Base-by-base conservation (phyloP, 2,113 vertebrate genomes). In the Nicator chloris region DNA sequence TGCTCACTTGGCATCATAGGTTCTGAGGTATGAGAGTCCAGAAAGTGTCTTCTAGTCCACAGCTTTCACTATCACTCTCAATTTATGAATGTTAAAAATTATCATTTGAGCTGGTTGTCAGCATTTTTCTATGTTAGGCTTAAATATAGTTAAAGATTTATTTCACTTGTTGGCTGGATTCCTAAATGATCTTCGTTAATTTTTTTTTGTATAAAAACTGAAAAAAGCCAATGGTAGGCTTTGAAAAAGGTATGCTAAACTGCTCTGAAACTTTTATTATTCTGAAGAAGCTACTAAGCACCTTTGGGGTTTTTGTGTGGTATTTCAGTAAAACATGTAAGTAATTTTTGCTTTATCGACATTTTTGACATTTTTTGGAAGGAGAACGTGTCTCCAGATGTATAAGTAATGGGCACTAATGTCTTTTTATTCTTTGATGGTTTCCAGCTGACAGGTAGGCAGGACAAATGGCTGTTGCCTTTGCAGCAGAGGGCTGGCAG, bases 41-140 rank as follows among this genome's bases (percentile, higher is more conserved):
- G 57, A 31, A 69, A 53, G 18, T 31, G 10, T 18, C 30, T 64
- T 24, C 6, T 0, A 17, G 18, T 64, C 10, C 0, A 1, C 15
- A 61, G 50, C 30, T 92, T 69, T 54, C 27, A 2, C 39, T 26
- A 15, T 49, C 11, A 13, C 6, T 40, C 13, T 21, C 12, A 21
- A 16, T 69, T 82, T 56, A n/a, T 45, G 18, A 35, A 17, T 23
- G 7, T 53, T 92, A 31, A 57, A 86, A 69, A 8, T 15, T 14
- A 30, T 17, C 0, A 4, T 72, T 82, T 53, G 59, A 39, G 13
- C 27, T 60, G n/a, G 24, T 40, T 23, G 26, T 81, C 21, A 24
- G 47, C 18, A 8, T 64, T 78, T 81, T 6, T 76, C 88, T 84
- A 7, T 40, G 27, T 68, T 37, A 8, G 2, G 11, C 35, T 76